phyloP scores from a whole-genome alignment of 2,888 invertebrate genomes.

The Automeris io region DNA sequence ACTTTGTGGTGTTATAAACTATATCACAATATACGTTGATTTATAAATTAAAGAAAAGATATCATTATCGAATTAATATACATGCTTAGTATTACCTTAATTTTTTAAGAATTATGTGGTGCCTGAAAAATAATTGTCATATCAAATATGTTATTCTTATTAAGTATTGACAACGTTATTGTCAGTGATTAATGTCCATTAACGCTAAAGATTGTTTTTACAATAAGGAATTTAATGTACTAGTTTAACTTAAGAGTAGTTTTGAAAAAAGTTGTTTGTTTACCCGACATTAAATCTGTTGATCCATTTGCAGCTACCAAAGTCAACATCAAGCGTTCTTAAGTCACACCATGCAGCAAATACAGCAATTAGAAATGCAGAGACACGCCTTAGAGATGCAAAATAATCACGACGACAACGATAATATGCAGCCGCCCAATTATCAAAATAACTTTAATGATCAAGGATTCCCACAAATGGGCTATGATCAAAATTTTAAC shows the following conservation, averaged over 20 bases:
- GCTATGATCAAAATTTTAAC: slow-evolving; percentile 51
- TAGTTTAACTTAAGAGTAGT: too few species aligned
- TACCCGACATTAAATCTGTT: neutral
- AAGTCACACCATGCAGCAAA: slow-evolving; percentile 92
- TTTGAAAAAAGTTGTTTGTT: too few species aligned
- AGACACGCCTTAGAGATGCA: slow-evolving; percentile 80
- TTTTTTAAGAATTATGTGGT: neutral
- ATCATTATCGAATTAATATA: neutral
- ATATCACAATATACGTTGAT: too few species aligned
- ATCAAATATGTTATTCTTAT: too few species aligned
- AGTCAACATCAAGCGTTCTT: slow-evolving; percentile 97
- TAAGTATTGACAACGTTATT: too few species aligned
- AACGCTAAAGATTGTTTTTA: too few species aligned
- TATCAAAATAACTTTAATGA: slow-evolving; percentile 57
- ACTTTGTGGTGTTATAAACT: too few species aligned
- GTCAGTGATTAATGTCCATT: too few species aligned
- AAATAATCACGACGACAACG: slow-evolving; percentile 50
- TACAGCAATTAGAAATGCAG: slow-evolving; percentile 89
- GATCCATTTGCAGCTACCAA: slow-evolving; percentile 81
- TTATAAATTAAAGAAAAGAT: neutral
- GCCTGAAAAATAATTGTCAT: too few species aligned
- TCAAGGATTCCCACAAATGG: slow-evolving; percentile 45
- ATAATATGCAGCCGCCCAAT: slow-evolving; percentile 39
- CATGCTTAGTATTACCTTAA: neutral
- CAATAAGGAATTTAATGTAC: too few species aligned